phyloP scores from a whole-genome alignment of 2,888 invertebrate genomes.

The Ceraclea dissimilis region DNA sequence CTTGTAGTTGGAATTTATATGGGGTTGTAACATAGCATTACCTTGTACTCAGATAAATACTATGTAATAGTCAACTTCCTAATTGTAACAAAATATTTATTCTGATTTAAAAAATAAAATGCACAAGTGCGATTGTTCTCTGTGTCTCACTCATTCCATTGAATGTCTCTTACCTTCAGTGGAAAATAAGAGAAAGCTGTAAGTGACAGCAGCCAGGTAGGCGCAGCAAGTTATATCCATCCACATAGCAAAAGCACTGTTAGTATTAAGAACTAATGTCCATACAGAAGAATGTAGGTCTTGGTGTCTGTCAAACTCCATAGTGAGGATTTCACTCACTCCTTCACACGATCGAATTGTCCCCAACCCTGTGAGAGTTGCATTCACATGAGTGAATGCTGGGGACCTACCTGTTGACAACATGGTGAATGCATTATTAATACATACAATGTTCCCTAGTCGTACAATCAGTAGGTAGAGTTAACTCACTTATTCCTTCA shows the following conservation, averaged over 20 bases:
- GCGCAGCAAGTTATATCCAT: constrained; percentile 51
- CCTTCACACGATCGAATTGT: constrained; percentile 71
- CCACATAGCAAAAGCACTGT: constrained; percentile 49
- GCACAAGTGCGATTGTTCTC: too few relatives aligned
- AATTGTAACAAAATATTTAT: neutral
- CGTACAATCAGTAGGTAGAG: neutral
- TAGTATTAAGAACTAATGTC: constrained; percentile 42
- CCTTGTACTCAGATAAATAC: neutral
- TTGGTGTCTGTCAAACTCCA: constrained; percentile 66
- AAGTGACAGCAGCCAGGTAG: constrained; percentile 53
- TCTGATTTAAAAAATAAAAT: too few relatives aligned
- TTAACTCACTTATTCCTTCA: constrained; percentile 61
- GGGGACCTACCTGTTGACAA: constrained; percentile 63
- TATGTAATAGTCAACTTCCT: neutral
- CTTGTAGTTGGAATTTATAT: too few relatives aligned
- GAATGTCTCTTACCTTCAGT: constrained; percentile 25
- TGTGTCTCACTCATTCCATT: too few relatives aligned
- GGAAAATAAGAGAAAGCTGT: constrained; percentile 56
- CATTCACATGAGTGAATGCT: constrained; percentile 74
- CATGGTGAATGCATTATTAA: neutral
- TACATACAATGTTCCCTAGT: too few relatives aligned
- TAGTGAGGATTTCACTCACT: constrained; percentile 54
- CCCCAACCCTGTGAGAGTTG: constrained; percentile 72
- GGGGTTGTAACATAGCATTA: neutral
- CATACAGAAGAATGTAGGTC: constrained; percentile 57